Percentiles rank a stretch among this genome's conserved stretches.
These are phyloP conservation scores for Aleiodes testaceus DNA, from an alignment of 2,888 invertebrate species.

Conservation along the genomic window DNA sequence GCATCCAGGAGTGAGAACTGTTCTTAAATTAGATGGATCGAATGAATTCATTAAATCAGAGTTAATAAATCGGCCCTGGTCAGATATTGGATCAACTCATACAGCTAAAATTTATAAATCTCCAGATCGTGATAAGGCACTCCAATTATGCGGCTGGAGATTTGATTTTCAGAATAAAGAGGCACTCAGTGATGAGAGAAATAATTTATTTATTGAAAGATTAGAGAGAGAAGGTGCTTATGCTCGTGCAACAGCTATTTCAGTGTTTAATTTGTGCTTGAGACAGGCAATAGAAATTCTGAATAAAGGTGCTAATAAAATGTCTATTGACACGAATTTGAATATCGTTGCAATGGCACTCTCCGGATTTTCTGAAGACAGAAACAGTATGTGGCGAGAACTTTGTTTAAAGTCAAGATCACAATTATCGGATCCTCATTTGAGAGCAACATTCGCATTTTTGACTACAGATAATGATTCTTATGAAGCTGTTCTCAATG, in stretches of 20 bases:
- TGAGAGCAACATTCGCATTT: conserved; percentile 93
- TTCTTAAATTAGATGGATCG: conserved; percentile 75
- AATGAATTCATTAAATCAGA: conserved; percentile 77
- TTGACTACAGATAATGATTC: conserved; percentile 86
- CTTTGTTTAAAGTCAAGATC: conserved; percentile 83
- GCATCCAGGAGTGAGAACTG: conserved; percentile 78
- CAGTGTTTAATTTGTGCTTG: conserved; percentile 91
- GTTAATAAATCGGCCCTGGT: conserved; percentile 77
- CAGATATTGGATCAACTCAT: conserved; percentile 77
- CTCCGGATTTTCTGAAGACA: conserved; percentile 90
- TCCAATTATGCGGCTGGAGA: conserved; percentile 93
- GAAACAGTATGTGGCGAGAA: conserved; percentile 85
- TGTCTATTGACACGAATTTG: conserved; percentile 71
- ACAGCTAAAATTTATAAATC: conserved; percentile 75
- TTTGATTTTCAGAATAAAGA: conserved; percentile 80
- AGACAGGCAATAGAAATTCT: conserved; percentile 90
- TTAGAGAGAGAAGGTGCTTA: conserved; percentile 83
- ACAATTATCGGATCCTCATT: conserved; percentile 90
- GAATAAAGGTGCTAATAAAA: conserved; percentile 79
- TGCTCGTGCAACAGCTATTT: conserved; percentile 91
- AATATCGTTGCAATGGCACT: conserved; percentile 86
- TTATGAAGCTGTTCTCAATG: conserved; percentile 85
- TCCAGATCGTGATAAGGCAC: conserved; percentile 84
- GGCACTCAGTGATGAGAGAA: conserved; percentile 71
- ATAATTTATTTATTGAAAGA: conserved; percentile 77